Percentiles rank a stretch among this genome's conserved stretches.
These are phyloP conservation scores for Perdix hodgsoniae DNA, from an alignment of 2,797 vertebrate genomes.

Conservation along the genomic window DNA sequence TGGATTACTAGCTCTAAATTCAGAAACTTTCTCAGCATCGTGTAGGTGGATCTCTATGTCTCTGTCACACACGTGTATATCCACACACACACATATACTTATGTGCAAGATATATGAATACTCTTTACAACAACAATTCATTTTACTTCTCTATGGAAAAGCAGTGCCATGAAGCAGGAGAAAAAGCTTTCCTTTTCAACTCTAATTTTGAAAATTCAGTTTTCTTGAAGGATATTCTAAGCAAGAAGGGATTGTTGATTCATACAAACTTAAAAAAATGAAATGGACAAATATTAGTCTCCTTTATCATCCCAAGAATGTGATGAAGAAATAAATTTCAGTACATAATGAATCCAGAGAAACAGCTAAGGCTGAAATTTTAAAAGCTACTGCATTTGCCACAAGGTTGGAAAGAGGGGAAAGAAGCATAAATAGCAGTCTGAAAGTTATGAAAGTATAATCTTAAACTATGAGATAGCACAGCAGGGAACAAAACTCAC, in stretches of 20 bases:
- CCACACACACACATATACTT: background rate
- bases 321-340: conserved; percentile 28
- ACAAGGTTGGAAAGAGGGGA: background rate
- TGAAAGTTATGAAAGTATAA: conserved; percentile 29
- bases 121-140: background rate
- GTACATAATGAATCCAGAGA: conserved; percentile 3
- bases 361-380: conserved; percentile 48
- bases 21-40: background rate
- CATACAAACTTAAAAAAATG: background rate
- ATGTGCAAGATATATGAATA: background rate
- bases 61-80: background rate
- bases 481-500: conserved; percentile 28
- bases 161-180: background rate
- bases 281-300: conserved; percentile 26
- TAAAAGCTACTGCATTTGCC: conserved; percentile 34
- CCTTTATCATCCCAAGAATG: conserved; percentile 20
- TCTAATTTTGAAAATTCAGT: background rate
- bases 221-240: conserved; percentile 21
- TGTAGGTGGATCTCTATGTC: background rate
- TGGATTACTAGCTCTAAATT: background rate
- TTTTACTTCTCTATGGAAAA: background rate
- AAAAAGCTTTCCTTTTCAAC: background rate
- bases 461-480: conserved; percentile 11
- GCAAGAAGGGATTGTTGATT: background rate
- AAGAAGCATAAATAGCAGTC: background rate